phyloP scores from a whole-genome alignment of 2,797 vertebrate genomes.

The Spheniscus humboldti region DNA sequence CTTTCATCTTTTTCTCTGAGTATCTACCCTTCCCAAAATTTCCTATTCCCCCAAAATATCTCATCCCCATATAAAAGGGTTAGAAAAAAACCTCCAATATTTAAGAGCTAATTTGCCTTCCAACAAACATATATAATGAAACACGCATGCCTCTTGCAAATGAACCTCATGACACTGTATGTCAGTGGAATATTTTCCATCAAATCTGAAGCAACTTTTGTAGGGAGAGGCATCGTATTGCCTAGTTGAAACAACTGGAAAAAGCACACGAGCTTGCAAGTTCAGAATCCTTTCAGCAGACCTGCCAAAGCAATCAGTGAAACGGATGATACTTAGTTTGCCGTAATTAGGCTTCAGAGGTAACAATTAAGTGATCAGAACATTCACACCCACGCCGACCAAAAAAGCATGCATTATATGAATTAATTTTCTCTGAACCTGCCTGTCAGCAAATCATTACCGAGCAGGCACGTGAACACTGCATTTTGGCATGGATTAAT shows the following conservation, averaged over 20 bases:
- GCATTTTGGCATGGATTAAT: neutral
- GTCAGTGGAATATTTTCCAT: neutral
- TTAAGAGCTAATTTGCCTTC: neutral
- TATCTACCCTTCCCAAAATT: neutral
- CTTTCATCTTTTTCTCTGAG: neutral
- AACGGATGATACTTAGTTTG: conserved; percentile 21
- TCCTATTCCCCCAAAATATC: neutral
- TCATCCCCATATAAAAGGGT: neutral
- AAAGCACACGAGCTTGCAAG: neutral
- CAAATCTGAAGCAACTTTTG: neutral
- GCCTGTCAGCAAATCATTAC: conserved; percentile 12
- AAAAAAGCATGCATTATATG: neutral
- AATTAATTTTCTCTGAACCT: conserved; percentile 30
- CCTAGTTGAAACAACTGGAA: neutral
- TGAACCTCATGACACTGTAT: neutral
- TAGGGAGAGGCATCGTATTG: neutral
- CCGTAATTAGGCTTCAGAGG: conserved; percentile 38
- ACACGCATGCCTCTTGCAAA: neutral
- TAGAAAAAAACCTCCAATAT: neutral
- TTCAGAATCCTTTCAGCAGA: neutral
- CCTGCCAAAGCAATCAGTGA: conserved; percentile 15
- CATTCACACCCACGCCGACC: neutral
- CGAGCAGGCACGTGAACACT: neutral
- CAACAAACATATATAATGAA: neutral
- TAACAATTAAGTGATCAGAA: conserved; percentile 59